phyloP scores from a whole-genome alignment of 37 sponge, comb jelly and placozoan species.

The Petrosia ficiformis region DNA sequence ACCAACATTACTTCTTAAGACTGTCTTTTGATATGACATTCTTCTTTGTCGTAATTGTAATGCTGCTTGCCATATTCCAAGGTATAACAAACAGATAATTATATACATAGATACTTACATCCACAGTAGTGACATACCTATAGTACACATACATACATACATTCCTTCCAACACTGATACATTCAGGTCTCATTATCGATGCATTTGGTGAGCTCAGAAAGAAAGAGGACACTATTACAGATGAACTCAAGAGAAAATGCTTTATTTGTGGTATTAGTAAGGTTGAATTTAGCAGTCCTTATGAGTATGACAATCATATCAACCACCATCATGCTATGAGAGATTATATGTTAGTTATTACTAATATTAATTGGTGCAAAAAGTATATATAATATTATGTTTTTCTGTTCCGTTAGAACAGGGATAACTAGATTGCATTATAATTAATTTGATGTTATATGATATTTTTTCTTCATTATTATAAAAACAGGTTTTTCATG shows the following conservation, averaged over 20 bases:
- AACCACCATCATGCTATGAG: conserved; percentile 77
- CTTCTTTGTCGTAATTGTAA: conserved; percentile 94
- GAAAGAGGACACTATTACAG: conserved; percentile 60
- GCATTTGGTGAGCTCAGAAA: conserved; percentile 93
- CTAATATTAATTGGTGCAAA: too few species aligned
- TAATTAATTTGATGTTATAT: too few species aligned
- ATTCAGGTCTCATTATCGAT: conserved; percentile 91
- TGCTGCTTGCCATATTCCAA: conserved; percentile 91
- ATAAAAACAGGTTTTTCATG: conserved; percentile 73
- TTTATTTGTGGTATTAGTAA: conserved; percentile 84
- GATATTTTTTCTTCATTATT: background rate
- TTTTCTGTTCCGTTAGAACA: too few species aligned
- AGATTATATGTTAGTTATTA: conserved; percentile 75
- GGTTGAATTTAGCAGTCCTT: conserved; percentile 78
- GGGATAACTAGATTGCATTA: too few species aligned
- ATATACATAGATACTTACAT: too few species aligned
- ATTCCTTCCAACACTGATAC: conserved; percentile 80
- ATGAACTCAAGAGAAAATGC: conserved; percentile 71
- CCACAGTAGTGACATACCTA: too few species aligned
- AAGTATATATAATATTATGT: too few species aligned
- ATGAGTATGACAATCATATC: conserved; percentile 87
- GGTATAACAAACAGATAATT: too few species aligned
- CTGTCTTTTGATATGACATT: conserved; percentile 90
- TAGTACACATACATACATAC: too few species aligned
- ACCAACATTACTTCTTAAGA: conserved; percentile 55